phyloP scores from a whole-genome alignment of 2,113 vertebrate species.

The Pelecanoides urinatrix region DNA sequence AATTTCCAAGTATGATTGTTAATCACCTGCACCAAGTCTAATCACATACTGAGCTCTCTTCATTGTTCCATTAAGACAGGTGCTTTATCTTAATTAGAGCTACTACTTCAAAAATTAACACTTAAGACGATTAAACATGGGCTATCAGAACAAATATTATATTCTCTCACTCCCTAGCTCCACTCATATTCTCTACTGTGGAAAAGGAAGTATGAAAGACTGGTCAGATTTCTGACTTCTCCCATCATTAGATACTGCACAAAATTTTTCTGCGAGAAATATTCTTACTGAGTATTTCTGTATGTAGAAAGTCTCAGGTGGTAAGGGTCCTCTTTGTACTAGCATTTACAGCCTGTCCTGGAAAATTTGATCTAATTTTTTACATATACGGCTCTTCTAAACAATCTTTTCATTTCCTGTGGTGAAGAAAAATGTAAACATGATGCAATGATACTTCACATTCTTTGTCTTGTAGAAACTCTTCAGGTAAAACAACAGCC shows the following conservation, averaged over 20 bases:
- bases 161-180: not conserved
- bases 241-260: not conserved
- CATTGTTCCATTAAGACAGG: constrained; percentile 25
- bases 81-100: constrained; percentile 35
- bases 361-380: not conserved
- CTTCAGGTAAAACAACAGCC: not conserved
- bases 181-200: not conserved
- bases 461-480: not conserved
- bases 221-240: not conserved
- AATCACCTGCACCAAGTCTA: not conserved
- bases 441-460: not conserved
- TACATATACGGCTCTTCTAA: not conserved
- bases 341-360: not conserved
- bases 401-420: not conserved
- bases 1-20: constrained; percentile 31
- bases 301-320: not conserved
- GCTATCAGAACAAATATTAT: not conserved
- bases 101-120: constrained; percentile 15
- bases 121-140: not conserved
- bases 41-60: not conserved
- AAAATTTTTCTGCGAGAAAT: not conserved
- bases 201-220: not conserved
- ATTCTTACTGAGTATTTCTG: not conserved
- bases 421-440: not conserved
- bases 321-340: not conserved